Evolutionary conservation across 2,888 invertebrate genomes (phyloP).

Genomic region (Hartigia nigra): DNA sequence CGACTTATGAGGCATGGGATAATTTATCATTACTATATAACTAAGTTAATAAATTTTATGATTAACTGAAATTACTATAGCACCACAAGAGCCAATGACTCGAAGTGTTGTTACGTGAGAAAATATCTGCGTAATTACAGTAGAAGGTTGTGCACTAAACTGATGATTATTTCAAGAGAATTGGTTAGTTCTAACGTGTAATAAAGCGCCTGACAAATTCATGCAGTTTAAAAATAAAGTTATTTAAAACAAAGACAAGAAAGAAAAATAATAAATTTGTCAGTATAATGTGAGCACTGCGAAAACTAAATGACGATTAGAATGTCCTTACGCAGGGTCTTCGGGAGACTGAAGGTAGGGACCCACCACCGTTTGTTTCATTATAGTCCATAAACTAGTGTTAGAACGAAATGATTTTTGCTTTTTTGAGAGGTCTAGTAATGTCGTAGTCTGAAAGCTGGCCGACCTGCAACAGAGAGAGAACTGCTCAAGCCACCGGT

Average conservation of each 20-base stretch:
- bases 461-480: constrained; percentile 67
- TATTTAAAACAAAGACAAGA: not conserved
- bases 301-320: constrained; percentile 19
- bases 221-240: not conserved
- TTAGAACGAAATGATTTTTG: constrained; percentile 56
- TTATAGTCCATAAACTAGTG: constrained; percentile 52
- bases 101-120: not conserved
- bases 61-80: not conserved
- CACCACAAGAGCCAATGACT: not conserved
- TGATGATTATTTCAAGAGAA: not conserved
- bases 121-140: not conserved
- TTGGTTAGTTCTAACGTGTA: not conserved
- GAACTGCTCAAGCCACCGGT: constrained; percentile 60
- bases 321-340: constrained; percentile 33
- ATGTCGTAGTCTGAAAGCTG: constrained; percentile 68
- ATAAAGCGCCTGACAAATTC: not conserved
- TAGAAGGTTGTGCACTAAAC: not conserved
- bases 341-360: constrained; percentile 43
- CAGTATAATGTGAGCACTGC: not conserved
- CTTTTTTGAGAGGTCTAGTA: constrained; percentile 64
- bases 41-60: not conserved
- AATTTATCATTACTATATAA: not conserved
- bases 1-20: not conserved
- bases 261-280: not conserved
- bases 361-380: constrained; percentile 57